phyloP scores from a whole-genome alignment of 2,797 vertebrate genomes.

The Ara ararauna region DNA sequence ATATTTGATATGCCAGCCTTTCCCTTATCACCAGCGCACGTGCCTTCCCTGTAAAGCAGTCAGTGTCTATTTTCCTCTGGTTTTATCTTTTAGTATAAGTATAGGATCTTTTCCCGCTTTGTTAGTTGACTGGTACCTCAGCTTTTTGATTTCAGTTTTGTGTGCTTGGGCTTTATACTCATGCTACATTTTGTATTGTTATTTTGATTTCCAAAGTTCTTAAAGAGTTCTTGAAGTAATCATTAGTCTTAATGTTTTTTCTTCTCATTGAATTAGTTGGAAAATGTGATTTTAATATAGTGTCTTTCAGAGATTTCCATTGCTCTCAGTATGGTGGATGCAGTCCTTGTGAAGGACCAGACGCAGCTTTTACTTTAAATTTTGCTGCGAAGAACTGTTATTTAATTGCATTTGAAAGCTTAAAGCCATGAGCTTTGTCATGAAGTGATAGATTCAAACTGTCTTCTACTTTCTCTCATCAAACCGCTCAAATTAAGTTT shows the following conservation, averaged over 20 bases:
- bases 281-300: background rate
- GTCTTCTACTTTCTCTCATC: background rate
- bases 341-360: background rate
- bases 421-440: background rate
- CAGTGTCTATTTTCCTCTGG: background rate
- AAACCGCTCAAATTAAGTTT: background rate
- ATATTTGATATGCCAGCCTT: background rate
- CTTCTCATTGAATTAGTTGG: background rate
- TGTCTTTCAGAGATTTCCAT: background rate
- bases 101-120: background rate
- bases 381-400: background rate
- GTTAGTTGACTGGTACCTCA: background rate
- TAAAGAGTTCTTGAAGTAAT: background rate
- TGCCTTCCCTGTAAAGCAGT: background rate
- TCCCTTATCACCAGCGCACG: background rate
- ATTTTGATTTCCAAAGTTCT: background rate
- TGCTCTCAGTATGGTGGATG: background rate
- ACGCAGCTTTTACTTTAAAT: background rate
- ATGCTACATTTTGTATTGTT: background rate
- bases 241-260: background rate
- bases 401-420: background rate
- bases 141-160: background rate
- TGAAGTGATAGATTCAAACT: background rate
- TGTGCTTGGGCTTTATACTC: background rate
- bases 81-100: background rate